Base-by-base conservation (phyloP, 2,888 invertebrate genomes). In the Dicyrtomina minuta region DNA sequence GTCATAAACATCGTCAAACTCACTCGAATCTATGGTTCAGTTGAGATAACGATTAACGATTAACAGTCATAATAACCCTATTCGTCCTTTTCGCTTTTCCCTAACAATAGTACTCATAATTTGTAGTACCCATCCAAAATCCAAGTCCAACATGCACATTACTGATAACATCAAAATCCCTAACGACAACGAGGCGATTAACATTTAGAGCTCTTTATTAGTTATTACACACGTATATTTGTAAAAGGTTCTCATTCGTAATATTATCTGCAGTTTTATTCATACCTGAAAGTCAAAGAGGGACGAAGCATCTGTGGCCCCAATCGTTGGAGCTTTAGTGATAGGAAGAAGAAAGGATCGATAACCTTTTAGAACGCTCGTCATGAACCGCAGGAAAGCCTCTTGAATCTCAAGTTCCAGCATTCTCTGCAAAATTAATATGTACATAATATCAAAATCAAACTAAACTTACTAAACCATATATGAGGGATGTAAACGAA, bases 361-460 rank as follows among this genome's bases (percentile, higher is more conserved):
- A 82, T 97, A 98, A 0, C 96, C 96, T 81, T 92, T 92, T 73
- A 98, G 83, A 70, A 96, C 90, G 55, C 90, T 87, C 13, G 94
- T 93, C 91, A 95, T 98, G 81, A 96, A 99, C 66, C 93, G 88
- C 33, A 99, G 85, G 82, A 98, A 99, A 5, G 96, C 94, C 82
- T 99, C 98, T 84, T 98, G 97, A 74, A 99, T 97, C 82, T 93
- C 91, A 78, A 94, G 84, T 81, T 98, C 98, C 80, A 96, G 84
- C 20, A 88, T 87, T 85, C 92, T 89, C 88, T 93, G 80, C 6
- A 84, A 79, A n/a, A 33, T 33, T 70, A 82, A n/a, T n/a, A n/a
- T n/a, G n/a, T 78, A 53, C 71, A 70, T 67, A 41, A 24, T 33
- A 33, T 33, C 33, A 33, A 33, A 33, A 33, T 33, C 33, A 33